Conservation (phyloP, 2,797 vertebrate genomes). For the Myripristis murdjan region DNA sequence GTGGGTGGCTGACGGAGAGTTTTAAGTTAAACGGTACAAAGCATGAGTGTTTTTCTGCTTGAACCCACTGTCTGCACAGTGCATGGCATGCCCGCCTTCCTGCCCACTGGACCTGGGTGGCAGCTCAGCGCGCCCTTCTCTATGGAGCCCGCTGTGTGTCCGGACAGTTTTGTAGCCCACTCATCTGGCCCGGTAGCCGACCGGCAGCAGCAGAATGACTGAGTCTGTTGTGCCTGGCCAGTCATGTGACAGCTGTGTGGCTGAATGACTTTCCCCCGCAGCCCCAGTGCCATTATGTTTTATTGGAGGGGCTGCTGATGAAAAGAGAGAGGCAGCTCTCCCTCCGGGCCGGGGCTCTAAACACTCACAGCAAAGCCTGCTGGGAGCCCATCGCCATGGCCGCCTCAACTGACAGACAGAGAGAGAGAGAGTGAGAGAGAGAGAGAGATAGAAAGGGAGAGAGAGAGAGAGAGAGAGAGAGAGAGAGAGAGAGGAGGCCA, state of each 20-base stretch:
- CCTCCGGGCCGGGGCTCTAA: conserved; percentile 9
- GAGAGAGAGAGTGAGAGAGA: conserved; percentile 5
- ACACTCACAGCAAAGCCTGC: conserved; percentile 44
- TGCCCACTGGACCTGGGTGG: conserved; percentile 11
- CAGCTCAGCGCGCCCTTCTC: conserved; percentile 25
- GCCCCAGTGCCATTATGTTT: conserved; percentile 60
- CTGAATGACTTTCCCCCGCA: conserved; percentile 40
- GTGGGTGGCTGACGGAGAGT: conserved; percentile 43
- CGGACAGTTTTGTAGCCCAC: conserved; percentile 35
- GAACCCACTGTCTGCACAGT: conserved; percentile 22
- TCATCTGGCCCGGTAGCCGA: conserved; percentile 43
- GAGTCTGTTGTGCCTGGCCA: conserved; percentile 55
- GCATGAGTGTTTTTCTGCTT: neutral
- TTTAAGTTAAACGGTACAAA: conserved; percentile 32
- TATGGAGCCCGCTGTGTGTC: conserved; percentile 43
- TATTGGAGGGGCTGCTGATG: conserved; percentile 54
- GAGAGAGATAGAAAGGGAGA: no score
- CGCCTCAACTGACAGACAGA: neutral
- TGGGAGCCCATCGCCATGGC: conserved; percentile 46
- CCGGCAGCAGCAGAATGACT: conserved; percentile 60
- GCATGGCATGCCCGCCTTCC: conserved; percentile 22
- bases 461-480: neutral
- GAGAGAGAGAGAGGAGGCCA: neutral
- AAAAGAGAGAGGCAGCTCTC: conserved; percentile 50
- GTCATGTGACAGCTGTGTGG: conserved; percentile 66